phyloP scores from a whole-genome alignment of 2,888 invertebrate species.

The Tortricodes alternella region DNA sequence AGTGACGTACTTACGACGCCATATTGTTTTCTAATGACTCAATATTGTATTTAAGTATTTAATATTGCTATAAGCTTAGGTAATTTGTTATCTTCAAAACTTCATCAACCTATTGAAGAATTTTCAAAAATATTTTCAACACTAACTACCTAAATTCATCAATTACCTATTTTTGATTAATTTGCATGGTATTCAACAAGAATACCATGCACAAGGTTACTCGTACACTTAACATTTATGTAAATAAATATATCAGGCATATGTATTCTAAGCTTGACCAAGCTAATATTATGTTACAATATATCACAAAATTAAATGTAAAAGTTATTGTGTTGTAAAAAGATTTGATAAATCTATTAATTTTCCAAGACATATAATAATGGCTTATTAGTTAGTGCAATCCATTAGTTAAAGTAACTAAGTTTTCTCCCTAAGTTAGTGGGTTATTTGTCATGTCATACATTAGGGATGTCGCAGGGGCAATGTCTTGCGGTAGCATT shows the following conservation, averaged over 20 bases:
- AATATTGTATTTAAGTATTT: conserved; percentile 45
- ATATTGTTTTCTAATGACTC: conserved; percentile 79
- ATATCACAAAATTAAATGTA: too few species aligned
- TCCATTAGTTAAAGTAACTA: conserved; percentile 28
- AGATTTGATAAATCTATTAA: neutral
- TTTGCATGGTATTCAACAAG: too few species aligned
- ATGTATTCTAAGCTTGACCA: too few species aligned
- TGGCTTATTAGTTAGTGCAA: conserved; percentile 4
- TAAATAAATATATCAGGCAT: too few species aligned
- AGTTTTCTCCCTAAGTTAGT: conserved; percentile 22
- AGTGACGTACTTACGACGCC: conserved; percentile 65
- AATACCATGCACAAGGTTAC: too few species aligned
- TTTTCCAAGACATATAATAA: conserved; percentile 15
- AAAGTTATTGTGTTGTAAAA: too few species aligned
- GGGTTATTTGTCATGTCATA: conserved; percentile 22
- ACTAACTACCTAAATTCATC: too few species aligned
- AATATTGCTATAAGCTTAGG: neutral
- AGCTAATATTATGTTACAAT: neutral
- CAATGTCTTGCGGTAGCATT: conserved; percentile 17
- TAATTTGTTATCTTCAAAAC: neutral
- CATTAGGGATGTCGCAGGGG: conserved; percentile 11
- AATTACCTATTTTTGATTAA: too few species aligned
- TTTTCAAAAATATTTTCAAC: too few species aligned
- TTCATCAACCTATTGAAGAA: neutral
- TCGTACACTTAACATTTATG: too few species aligned